phyloP scores from a whole-genome alignment of 2,113 vertebrate genomes.

The Prietella phreatophila region DNA sequence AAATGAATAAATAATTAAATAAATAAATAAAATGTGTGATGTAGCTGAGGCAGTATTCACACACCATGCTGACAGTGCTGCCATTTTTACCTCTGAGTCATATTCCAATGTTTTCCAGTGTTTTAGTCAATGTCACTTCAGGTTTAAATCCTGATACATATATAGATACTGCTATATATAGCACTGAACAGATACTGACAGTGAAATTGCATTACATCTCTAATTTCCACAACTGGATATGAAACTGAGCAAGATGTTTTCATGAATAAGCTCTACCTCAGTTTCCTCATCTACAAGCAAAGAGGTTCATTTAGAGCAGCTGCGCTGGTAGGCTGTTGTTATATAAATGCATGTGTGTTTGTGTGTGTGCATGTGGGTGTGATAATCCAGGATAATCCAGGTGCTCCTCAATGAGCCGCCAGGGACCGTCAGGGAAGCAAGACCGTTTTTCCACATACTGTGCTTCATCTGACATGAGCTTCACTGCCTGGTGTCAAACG shows the following conservation, averaged over 20 bases:
- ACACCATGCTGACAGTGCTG: background rate
- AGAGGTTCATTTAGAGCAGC: background rate
- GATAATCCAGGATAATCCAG: constrained; percentile 30
- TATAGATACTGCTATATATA: background rate
- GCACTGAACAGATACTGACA: background rate
- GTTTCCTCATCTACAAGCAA: background rate
- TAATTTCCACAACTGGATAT: background rate
- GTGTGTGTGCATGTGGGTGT: background rate
- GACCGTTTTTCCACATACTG: constrained; percentile 46
- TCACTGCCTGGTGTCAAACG: constrained; percentile 56
- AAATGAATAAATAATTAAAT: background rate
- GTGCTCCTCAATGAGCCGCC: background rate
- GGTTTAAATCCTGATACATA: background rate
- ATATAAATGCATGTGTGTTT: background rate
- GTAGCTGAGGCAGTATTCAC: background rate
- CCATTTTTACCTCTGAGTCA: background rate
- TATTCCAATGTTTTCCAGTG: background rate
- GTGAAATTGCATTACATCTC: background rate
- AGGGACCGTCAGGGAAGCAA: constrained; percentile 27
- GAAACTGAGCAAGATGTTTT: background rate
- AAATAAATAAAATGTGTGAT: background rate
- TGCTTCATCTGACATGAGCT: constrained; percentile 50
- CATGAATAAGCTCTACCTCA: background rate
- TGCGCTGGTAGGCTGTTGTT: background rate
- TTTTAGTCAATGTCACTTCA: background rate